These are phyloP conservation scores for Cyclophora albipunctata DNA, from an alignment of 2,888 invertebrate species.

Conservation along the genomic window DNA sequence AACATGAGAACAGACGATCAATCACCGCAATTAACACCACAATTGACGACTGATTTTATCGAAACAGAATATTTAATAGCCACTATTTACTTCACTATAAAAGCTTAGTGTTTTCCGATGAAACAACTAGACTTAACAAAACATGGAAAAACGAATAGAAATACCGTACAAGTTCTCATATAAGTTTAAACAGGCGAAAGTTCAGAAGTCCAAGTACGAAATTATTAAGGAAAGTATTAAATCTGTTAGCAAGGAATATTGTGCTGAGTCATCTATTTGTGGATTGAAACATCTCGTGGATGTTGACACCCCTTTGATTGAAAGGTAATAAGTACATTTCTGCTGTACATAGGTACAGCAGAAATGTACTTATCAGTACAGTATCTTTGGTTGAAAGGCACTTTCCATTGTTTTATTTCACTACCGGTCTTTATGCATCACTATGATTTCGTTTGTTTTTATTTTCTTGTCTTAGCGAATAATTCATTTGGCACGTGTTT, in stretches of 20 bases:
- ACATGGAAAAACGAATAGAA: background rate
- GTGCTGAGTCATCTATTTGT: constrained; percentile 62
- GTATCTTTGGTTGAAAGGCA: too few relatives aligned
- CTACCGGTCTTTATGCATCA: too few relatives aligned
- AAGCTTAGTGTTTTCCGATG: constrained; percentile 7
- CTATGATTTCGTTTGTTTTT: too few relatives aligned
- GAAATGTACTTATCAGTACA: too few relatives aligned
- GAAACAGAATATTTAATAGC: constrained; percentile 60
- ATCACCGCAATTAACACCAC: constrained; percentile 56
- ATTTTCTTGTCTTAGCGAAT: too few relatives aligned
- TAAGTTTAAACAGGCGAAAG: constrained; percentile 16
- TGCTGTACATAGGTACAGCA: too few relatives aligned
- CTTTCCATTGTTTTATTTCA: too few relatives aligned
- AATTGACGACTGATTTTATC: constrained; percentile 54
- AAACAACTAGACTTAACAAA: constrained; percentile 1
- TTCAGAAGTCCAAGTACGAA: constrained; percentile 19
- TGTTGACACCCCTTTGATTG: constrained; percentile 45
- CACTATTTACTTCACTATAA: constrained; percentile 27
- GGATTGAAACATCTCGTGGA: constrained; percentile 64
- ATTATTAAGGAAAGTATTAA: constrained; percentile 48
- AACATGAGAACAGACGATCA: constrained; percentile 47
- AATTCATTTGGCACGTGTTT: too few relatives aligned
- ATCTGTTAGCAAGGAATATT: constrained; percentile 54
- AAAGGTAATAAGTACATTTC: constrained; percentile 42
- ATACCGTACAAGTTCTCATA: constrained; percentile 4